These are phyloP conservation scores for Pandion haliaetus DNA, from an alignment of 2,113 vertebrate species.

Conservation along the genomic window DNA sequence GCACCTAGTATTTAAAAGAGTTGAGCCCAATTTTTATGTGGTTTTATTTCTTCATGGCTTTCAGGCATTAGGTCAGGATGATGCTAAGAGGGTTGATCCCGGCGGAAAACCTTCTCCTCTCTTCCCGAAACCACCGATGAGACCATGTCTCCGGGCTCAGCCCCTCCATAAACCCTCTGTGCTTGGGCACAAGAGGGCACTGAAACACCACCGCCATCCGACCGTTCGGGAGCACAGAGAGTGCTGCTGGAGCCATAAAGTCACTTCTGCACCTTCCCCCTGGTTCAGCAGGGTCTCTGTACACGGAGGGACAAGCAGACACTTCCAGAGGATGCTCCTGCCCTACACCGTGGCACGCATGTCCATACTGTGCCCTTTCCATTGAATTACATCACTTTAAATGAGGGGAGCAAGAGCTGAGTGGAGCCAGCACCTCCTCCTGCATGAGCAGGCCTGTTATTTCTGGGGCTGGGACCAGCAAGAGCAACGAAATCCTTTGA, in stretches of 20 bases:
- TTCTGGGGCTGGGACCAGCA: background rate
- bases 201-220: background rate
- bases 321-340: background rate
- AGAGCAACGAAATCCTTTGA: background rate
- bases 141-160: background rate
- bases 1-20: background rate
- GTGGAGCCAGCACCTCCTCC: background rate
- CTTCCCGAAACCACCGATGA: background rate
- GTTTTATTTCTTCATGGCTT: background rate
- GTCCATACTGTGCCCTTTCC: background rate
- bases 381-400: rapidly evolving
- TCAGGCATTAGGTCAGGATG: background rate
- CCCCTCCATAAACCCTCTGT: background rate
- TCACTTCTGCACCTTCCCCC: background rate
- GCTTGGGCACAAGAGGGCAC: conserved; percentile 29
- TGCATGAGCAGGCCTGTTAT: rapidly evolving
- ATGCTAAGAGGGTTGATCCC: background rate
- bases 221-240: rapidly evolving
- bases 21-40: background rate
- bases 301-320: rapidly evolving
- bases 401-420: background rate
- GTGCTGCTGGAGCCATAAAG: background rate
- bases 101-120: background rate
- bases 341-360: rapidly evolving
- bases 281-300: background rate